These are phyloP conservation scores for Zoanthus gigantus DNA, from an alignment of 92 coral and sea anemone genomes.

Conservation along the genomic window DNA sequence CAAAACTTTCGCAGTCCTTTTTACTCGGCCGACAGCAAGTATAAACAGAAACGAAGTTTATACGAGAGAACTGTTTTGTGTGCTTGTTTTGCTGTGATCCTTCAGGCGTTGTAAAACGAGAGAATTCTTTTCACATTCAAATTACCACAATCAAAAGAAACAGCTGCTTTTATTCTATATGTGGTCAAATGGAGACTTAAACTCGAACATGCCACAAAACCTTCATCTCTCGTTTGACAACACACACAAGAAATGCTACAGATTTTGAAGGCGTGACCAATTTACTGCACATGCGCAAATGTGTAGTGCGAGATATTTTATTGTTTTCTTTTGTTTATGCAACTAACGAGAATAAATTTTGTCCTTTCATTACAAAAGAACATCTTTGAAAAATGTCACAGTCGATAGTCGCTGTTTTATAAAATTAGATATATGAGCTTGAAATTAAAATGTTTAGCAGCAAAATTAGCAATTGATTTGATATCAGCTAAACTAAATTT, in stretches of 20 bases:
- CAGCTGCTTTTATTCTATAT: slow-evolving; percentile 91
- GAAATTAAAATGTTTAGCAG: background rate
- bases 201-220: slow-evolving; percentile 60
- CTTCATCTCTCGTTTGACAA: slow-evolving; percentile 74
- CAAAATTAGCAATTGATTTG: background rate
- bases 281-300: slow-evolving; percentile 46
- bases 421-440: background rate
- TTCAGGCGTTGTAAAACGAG: slow-evolving; percentile 80
- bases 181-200: slow-evolving; percentile 75
- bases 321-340: slow-evolving; percentile 32
- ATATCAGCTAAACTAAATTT: slow-evolving; percentile 14
- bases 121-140: slow-evolving; percentile 89
- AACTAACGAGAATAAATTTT: background rate
- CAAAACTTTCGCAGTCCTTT: background rate
- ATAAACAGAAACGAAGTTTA: background rate
- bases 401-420: background rate
- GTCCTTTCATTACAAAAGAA: background rate
- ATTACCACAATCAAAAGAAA: slow-evolving; percentile 73
- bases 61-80: slow-evolving; percentile 31
- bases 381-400: background rate
- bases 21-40: background rate
- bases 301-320: slow-evolving; percentile 22
- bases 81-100: slow-evolving; percentile 65
- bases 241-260: slow-evolving; percentile 53
- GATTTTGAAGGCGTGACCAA: slow-evolving; percentile 65